Conservation (phyloP, 92 coral and sea anemone genomes). For the Montipora capitata region DNA sequence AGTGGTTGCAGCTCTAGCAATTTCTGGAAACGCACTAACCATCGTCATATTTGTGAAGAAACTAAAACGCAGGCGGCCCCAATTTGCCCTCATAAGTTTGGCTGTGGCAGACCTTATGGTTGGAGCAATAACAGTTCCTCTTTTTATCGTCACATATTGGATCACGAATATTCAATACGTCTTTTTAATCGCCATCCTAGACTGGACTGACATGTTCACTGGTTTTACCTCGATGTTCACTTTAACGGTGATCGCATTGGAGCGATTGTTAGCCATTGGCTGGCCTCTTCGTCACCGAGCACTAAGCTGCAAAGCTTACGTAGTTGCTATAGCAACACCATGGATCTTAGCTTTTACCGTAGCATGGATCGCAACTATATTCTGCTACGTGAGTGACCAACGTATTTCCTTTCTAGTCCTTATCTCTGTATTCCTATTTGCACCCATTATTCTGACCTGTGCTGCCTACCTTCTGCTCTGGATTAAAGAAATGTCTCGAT, state of each 20-base stretch:
- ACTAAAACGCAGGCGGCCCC: constrained; percentile 33
- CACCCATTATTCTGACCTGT: neutral
- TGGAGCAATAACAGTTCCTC: constrained; percentile 49
- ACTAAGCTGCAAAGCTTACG: neutral
- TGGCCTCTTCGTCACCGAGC: constrained; percentile 10
- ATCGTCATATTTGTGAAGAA: constrained; percentile 13
- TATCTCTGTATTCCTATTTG: neutral
- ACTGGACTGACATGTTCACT: neutral
- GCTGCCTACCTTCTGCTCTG: neutral
- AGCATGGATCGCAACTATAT: neutral
- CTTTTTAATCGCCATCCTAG: neutral
- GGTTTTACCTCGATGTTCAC: constrained; percentile 2
- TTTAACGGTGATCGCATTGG: neutral
- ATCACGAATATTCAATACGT: neutral
- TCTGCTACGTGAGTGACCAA: neutral
- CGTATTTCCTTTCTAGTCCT: neutral
- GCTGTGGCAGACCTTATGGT: constrained; percentile 65
- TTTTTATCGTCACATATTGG: neutral
- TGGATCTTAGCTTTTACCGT: neutral
- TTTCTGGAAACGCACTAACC: constrained; percentile 14
- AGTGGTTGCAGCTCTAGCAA: neutral
- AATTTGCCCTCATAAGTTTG: constrained; percentile 36
- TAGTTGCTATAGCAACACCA: neutral
- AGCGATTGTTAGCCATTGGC: constrained; percentile 3
- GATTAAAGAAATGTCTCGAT: neutral